Conservation (phyloP, 2,797 vertebrate genomes). For the Pristis pectinata region DNA sequence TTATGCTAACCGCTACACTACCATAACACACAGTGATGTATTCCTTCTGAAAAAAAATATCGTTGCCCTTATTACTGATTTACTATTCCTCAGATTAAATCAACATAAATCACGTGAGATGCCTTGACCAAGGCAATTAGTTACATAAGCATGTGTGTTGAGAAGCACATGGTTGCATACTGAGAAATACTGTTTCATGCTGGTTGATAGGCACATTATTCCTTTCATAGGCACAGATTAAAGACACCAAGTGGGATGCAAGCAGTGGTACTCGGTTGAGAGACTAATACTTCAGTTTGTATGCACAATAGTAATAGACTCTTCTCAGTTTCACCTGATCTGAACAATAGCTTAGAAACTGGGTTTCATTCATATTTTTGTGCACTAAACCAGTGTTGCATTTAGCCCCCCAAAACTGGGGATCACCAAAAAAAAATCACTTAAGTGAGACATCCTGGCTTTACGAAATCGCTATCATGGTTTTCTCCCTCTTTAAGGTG, state of each 20-base stretch:
- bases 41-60: background rate
- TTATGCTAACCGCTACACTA: no score
- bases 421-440: no score
- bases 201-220: background rate
- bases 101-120: background rate
- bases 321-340: background rate
- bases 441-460: no score
- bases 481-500: no score
- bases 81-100: background rate
- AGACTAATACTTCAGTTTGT: background rate
- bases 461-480: no score
- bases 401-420: no score
- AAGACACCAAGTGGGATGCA: background rate
- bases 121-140: background rate
- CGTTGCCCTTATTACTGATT: background rate
- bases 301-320: background rate
- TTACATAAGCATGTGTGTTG: background rate
- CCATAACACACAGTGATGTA: background rate
- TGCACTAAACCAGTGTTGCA: no score
- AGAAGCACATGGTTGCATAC: background rate
- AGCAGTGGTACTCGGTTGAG: background rate
- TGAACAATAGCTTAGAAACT: background rate
- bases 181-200: background rate
- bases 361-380: no score
- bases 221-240: background rate